Evolutionary conservation across 2,888 invertebrate genomes (phyloP).

Genomic region (Rhamnusium bicolor): DNA sequence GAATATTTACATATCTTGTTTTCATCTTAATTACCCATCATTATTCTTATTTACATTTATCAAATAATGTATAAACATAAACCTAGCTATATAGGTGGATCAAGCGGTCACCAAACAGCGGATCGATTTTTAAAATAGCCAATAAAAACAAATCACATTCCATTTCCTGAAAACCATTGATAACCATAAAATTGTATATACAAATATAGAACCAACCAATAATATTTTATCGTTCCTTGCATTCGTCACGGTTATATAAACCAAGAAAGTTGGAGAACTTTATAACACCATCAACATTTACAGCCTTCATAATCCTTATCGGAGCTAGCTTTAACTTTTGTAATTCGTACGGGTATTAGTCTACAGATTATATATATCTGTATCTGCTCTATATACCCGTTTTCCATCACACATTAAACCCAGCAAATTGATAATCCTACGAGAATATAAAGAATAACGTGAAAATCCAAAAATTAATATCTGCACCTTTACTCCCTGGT

Average conservation of each 20-base stretch:
- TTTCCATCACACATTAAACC: conserved; percentile 4
- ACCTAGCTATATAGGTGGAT: too few species aligned
- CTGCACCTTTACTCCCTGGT: background rate
- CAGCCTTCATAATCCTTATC: conserved; percentile 40
- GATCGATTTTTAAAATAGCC: too few species aligned
- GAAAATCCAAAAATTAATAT: background rate
- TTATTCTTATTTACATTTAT: too few species aligned
- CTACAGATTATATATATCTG: background rate
- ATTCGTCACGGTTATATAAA: background rate
- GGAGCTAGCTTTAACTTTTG: conserved; percentile 36
- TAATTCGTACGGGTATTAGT: conserved; percentile 35
- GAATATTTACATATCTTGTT: too few species aligned
- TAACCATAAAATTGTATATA: too few species aligned
- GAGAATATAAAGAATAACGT: background rate
- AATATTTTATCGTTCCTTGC: background rate
- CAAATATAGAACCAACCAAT: background rate
- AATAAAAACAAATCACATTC: too few species aligned
- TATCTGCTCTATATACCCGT: background rate
- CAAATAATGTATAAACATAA: too few species aligned
- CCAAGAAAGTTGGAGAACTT: conserved; percentile 20
- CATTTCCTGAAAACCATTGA: too few species aligned
- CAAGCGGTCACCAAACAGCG: too few species aligned
- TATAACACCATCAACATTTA: conserved; percentile 30
- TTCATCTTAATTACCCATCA: too few species aligned
- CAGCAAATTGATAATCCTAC: background rate